Base-by-base conservation (phyloP, 2,888 invertebrate genomes). In the Apotomis betuletana region DNA sequence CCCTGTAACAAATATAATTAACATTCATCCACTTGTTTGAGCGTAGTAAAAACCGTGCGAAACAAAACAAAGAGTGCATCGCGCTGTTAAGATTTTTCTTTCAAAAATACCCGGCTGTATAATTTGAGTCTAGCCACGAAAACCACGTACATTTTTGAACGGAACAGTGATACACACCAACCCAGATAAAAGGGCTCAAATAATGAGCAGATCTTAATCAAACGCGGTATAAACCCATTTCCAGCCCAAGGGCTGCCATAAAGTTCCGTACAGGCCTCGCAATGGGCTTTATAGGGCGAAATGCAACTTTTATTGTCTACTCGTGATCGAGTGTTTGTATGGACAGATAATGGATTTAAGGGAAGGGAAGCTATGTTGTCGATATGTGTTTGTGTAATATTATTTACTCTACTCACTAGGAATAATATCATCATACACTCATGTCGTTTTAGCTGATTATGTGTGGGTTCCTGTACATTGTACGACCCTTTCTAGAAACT, bases 231-330 rank as follows among this genome's bases (percentile, higher is more conserved):
- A 85, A 84, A 84, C 78, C 78, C 76, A 81, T 85, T 86, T 78
- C 81, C 80, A 79, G 74, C 75, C 79, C 81, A 82, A 85, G 81
- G 80, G 75, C 65, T 67, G 69, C 80, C 77, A 85, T 86, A 86
- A 87, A 86, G 84, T 82, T 81, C 75, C 79, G 74, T 70, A 79
- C 78, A 75, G 77, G 76, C 67, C 74, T 60, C 74, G 70, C 75
- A 74, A 76, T 76, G 74, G 79, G 78, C 69, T 74, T 69, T 77
- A 76, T 70, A 75, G 76, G 75, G 78, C 70, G 70, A 79, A 80
- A 83, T 83, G 83, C 82, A 84, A 80, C 78, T 83, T 85, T 84
- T 83, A 85, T 83, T 81, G 84, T 81, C 78, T 82, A 70, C 68
- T 63, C 74, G 81, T 84, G 83, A 86, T 83, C 75, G 80, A 85